Evolutionary conservation across 1,140 invertebrate species (phyloP).

Genomic region (Heliconius nattereri): DNA sequence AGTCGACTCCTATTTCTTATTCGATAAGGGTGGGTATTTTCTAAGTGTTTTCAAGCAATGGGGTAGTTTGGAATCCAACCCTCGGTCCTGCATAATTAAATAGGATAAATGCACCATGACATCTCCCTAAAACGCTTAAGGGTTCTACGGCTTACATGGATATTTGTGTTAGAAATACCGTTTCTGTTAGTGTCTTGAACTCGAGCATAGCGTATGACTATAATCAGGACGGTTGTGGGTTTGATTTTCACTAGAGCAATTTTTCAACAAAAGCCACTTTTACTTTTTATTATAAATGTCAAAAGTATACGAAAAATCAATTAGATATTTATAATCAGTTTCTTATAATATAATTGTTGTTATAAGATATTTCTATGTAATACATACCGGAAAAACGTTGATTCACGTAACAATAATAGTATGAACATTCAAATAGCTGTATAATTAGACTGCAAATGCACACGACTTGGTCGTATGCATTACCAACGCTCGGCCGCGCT

Average conservation of each 20-base stretch:
- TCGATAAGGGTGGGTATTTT: constrained; percentile 14
- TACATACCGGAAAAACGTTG: background rate
- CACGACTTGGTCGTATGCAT: background rate
- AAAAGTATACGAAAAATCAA: too few relatives aligned
- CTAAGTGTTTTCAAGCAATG: background rate
- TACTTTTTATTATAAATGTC: too few relatives aligned
- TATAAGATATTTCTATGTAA: background rate
- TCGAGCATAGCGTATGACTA: too few relatives aligned
- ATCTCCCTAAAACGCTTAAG: constrained; percentile 37
- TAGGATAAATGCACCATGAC: constrained; percentile 44
- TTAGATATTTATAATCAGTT: too few relatives aligned
- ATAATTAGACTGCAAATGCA: background rate
- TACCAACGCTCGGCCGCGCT: background rate
- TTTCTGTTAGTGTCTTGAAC: background rate
- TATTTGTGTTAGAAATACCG: background rate
- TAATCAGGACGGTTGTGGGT: too few relatives aligned
- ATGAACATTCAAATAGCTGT: constrained; percentile 11
- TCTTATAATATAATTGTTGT: too few relatives aligned
- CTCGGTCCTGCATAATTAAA: constrained; percentile 47
- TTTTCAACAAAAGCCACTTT: too few relatives aligned
- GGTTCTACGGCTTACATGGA: constrained; percentile 4
- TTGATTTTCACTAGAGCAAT: too few relatives aligned
- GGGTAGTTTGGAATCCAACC: constrained; percentile 15
- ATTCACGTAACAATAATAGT: constrained; percentile 1
- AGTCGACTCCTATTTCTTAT: constrained; percentile 1